These are phyloP conservation scores for Hippocampus kuda DNA, from an alignment of 2,797 vertebrate genomes.

Conservation along the genomic window DNA sequence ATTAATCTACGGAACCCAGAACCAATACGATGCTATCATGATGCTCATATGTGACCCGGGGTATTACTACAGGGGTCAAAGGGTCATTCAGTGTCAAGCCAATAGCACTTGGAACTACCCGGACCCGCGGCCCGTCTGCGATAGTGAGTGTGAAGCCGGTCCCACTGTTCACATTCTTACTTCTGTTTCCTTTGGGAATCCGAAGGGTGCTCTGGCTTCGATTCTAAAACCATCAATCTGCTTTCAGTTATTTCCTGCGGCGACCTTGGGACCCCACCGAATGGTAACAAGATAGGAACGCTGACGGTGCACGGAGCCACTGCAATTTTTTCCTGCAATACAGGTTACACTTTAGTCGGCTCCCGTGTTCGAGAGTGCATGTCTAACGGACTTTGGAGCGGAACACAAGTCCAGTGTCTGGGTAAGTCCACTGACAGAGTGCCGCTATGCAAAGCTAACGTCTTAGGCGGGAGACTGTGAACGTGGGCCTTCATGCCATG, in stretches of 20 bases:
- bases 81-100: constrained; percentile 86
- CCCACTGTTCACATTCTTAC: background rate
- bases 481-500: background rate
- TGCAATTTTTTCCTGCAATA: constrained; percentile 98
- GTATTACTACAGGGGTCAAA: constrained; percentile 89
- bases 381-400: constrained; percentile 97
- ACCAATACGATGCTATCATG: constrained; percentile 88
- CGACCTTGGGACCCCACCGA: constrained; percentile 84
- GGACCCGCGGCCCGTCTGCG: constrained; percentile 78
- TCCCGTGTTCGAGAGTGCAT: constrained; percentile 92
- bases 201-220: background rate
- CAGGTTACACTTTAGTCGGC: constrained; percentile 90
- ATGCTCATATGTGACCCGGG: constrained; percentile 95
- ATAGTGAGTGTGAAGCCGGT: constrained; percentile 70
- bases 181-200: background rate
- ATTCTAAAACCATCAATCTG: background rate
- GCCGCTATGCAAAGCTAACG: background rate
- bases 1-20: constrained; percentile 87
- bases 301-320: constrained; percentile 89
- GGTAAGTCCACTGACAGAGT: constrained; percentile 61
- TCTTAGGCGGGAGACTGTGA: background rate
- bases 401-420: constrained; percentile 85
- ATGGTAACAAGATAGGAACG: constrained; percentile 93
- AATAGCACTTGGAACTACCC: constrained; percentile 89
- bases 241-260: constrained; percentile 90